Percentiles rank a stretch among this genome's conserved stretches.
These are phyloP conservation scores for Tortricodes alternella DNA, from an alignment of 2,888 invertebrate genomes.

Conservation along the genomic window DNA sequence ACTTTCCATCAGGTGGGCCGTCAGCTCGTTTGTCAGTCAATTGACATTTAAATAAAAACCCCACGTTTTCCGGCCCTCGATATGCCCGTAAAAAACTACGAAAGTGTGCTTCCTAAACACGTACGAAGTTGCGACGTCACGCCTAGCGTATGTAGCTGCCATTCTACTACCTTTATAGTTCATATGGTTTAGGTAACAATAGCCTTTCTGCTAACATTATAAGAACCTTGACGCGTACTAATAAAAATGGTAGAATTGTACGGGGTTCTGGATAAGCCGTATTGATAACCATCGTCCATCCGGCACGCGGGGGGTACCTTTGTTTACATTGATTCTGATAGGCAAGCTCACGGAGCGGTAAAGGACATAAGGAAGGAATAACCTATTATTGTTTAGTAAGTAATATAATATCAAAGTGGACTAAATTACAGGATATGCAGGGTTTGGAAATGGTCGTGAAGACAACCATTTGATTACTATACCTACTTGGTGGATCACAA, in stretches of 20 bases:
- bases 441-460: no score
- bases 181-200: no score
- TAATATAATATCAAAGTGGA: neutral
- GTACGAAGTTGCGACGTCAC: slow-evolving; percentile 1
- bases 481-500: no score
- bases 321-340: slow-evolving; percentile 18
- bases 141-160: neutral
- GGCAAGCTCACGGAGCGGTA: neutral
- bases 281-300: slow-evolving; percentile 69
- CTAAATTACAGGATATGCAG: neutral
- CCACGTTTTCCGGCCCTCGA: neutral
- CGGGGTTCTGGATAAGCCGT: slow-evolving; percentile 57
- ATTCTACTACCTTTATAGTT: no score
- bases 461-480: no score
- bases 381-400: neutral
- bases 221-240: no score
- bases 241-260: no score
- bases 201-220: no score
- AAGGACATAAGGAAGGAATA: neutral
- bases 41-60: no score
- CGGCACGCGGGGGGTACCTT: slow-evolving; percentile 52
- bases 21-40: no score
- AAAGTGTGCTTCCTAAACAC: neutral
- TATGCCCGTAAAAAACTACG: neutral
- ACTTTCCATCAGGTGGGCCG: no score